Percentiles rank a stretch among this genome's conserved stretches.
These are phyloP conservation scores for Hesperia comma DNA, from an alignment of 2,888 invertebrate species.

Conservation along the genomic window DNA sequence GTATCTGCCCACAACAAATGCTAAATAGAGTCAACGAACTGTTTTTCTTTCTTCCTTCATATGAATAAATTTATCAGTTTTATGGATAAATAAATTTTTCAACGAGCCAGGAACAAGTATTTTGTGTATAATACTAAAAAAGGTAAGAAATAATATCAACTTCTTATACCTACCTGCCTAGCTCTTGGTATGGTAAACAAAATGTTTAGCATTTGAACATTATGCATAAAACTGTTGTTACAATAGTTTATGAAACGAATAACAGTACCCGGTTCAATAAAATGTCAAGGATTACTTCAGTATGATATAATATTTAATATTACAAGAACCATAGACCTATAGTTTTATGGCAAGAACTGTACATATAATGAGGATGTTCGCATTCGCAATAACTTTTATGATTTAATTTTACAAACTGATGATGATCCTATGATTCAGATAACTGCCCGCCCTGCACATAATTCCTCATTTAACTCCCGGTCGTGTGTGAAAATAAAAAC, in stretches of 20 bases:
- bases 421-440: no score
- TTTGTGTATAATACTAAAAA: no score
- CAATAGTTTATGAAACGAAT: conserved; percentile 4
- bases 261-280: conserved; percentile 8
- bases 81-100: no score
- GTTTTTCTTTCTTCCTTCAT: neutral
- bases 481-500: no score
- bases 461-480: no score
- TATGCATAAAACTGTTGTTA: conserved; percentile 4
- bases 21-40: conserved; percentile 22
- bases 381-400: no score
- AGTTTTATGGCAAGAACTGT: neutral
- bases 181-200: neutral
- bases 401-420: no score
- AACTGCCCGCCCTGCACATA: no score
- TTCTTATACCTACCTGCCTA: no score
- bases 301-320: conserved; percentile 13
- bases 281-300: conserved; percentile 10
- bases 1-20: conserved; percentile 1
- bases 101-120: no score
- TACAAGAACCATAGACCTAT: neutral
- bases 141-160: no score
- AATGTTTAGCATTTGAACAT: neutral
- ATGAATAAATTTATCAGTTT: neutral
- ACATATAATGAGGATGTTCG: no score